Evolutionary conservation across 2,797 vertebrate genomes (phyloP).

Genomic region (Pogonophryne albipinna): DNA sequence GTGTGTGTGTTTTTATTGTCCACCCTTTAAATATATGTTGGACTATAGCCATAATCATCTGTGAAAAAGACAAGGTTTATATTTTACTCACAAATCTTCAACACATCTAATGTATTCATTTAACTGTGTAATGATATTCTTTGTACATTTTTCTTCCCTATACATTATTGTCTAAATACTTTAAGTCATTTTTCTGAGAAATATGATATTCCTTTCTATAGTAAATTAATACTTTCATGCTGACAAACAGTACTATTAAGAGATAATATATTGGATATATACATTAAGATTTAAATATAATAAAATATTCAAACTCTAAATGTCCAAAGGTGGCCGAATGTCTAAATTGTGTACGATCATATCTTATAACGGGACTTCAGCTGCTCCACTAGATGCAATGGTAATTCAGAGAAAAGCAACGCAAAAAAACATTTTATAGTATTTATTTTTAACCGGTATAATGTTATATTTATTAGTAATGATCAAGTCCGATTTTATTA

Average conservation of each 20-base stretch:
- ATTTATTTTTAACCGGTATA: not conserved
- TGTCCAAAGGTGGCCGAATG: no score
- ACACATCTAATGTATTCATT: not conserved
- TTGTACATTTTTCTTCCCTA: no score
- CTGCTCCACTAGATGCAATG: not conserved
- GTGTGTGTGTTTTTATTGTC: no score
- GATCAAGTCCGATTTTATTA: not conserved
- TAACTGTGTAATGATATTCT: not conserved
- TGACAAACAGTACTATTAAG: not conserved
- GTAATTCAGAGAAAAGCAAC: not conserved
- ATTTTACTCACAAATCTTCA: not conserved
- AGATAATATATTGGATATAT: no score
- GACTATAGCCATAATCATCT: not conserved
- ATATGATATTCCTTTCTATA: not conserved
- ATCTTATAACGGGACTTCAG: not conserved
- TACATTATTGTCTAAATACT: not conserved
- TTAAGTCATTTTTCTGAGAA: not conserved
- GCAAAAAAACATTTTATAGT: not conserved
- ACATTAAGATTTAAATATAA: no score
- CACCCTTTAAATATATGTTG: not conserved
- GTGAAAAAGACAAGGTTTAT: not conserved
- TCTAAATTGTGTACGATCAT: not conserved
- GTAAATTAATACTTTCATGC: not conserved
- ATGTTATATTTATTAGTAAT: not conserved
- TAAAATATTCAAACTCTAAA: no score